These are phyloP conservation scores for Macroramphosus scolopax DNA, from an alignment of 2,797 vertebrate genomes.

Conservation along the genomic window DNA sequence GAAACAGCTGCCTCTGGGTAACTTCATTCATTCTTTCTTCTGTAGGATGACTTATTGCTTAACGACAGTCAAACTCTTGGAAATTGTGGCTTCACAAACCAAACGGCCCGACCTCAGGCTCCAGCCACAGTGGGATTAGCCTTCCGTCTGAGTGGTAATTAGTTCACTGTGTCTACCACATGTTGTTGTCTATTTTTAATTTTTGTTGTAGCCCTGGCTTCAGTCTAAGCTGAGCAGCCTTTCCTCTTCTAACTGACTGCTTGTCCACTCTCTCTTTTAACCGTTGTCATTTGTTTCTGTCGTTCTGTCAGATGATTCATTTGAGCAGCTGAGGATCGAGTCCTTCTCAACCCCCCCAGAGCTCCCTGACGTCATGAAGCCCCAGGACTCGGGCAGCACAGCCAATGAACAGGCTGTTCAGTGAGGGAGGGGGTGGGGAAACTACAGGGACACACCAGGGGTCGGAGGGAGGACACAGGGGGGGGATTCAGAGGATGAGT, in stretches of 20 bases:
- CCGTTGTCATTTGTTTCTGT: constrained; percentile 6
- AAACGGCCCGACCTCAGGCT: constrained; percentile 91
- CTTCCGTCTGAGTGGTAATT: constrained; percentile 74
- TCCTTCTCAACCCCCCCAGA: constrained; percentile 90
- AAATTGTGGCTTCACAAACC: constrained; percentile 92
- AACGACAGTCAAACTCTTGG: constrained; percentile 86
- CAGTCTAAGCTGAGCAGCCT: too few relatives aligned
- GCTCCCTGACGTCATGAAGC: constrained; percentile 94
- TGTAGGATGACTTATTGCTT: constrained; percentile 86
- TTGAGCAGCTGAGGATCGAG: constrained; percentile 87
- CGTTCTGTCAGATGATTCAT: constrained; percentile 81
- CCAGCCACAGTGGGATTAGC: constrained; percentile 87
- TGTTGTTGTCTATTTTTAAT: too few relatives aligned
- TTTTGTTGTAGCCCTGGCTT: too few relatives aligned
- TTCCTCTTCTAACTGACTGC: background rate
- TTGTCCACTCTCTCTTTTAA: background rate
- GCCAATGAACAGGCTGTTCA: constrained; percentile 91
- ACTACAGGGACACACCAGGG: constrained; percentile 24
- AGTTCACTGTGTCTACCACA: background rate
- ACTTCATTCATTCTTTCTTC: background rate
- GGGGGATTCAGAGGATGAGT: constrained; percentile 43
- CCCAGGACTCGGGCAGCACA: constrained; percentile 90
- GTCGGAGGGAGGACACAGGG: constrained; percentile 26
- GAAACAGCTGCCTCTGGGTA: too few relatives aligned
- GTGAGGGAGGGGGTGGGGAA: constrained; percentile 69